Conservation (phyloP, 2,113 vertebrate species). For the Onychostoma macrolepis region DNA sequence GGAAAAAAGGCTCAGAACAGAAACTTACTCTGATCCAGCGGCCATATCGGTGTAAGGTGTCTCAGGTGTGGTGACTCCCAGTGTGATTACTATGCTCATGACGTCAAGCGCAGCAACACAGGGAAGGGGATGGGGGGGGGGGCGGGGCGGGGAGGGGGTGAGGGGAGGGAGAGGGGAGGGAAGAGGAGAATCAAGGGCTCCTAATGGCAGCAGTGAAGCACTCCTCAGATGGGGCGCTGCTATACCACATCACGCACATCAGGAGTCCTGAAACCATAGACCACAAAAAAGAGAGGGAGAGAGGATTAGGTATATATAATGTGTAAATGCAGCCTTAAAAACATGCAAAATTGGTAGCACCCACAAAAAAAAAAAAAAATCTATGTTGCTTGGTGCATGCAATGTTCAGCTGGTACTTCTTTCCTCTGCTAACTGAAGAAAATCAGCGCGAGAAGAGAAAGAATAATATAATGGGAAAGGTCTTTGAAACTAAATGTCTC, state of each 20-base stretch:
- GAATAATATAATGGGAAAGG: too few relatives aligned
- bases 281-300: slow-evolving; percentile 39
- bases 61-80: slow-evolving; percentile 99
- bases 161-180: slow-evolving; percentile 67
- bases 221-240: slow-evolving; percentile 90
- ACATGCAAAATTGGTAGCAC: neutral
- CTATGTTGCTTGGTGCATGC: neutral
- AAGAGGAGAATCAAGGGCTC: slow-evolving; percentile 88
- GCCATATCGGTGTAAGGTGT: slow-evolving; percentile 99
- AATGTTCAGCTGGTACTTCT: neutral
- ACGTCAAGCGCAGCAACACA: slow-evolving; percentile 88
- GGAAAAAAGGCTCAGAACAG: slow-evolving; percentile 1
- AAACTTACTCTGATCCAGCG: slow-evolving; percentile 98
- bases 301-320: neutral
- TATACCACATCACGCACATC: slow-evolving; percentile 95
- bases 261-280: slow-evolving; percentile 82
- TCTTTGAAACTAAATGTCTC: too few relatives aligned
- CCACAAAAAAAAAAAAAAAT: neutral
- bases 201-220: slow-evolving; percentile 87
- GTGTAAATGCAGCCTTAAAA: neutral
- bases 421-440: too few relatives aligned
- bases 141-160: slow-evolving; percentile 71
- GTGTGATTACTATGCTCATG: slow-evolving; percentile 99
- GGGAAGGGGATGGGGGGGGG: slow-evolving; percentile 76
- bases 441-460: too few relatives aligned